These are phyloP conservation scores for Lasiurus borealis DNA, from an alignment of 2,113 vertebrate species.

Conservation along the genomic window DNA sequence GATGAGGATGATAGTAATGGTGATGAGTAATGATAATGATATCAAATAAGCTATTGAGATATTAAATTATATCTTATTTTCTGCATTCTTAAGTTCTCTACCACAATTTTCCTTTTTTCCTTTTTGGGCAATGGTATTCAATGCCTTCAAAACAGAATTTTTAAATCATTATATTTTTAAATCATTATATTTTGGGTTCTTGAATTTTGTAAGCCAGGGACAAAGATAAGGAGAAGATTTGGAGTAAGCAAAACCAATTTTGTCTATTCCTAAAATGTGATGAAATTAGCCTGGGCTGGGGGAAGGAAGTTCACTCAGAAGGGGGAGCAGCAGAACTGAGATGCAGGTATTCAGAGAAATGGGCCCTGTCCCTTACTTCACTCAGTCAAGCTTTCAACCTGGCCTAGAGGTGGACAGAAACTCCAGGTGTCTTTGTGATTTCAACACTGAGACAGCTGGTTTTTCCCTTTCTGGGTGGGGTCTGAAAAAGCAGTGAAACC, in stretches of 20 bases:
- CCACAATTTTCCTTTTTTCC: not conserved
- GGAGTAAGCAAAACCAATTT: not conserved
- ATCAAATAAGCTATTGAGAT: not conserved
- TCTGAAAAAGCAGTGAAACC: not conserved
- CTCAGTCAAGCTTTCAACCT: not conserved
- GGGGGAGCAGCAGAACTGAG: not conserved
- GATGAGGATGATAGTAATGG: not conserved
- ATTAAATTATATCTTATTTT: not conserved
- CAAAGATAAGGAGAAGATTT: not conserved
- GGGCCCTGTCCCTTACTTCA: not conserved
- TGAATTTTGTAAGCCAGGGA: not conserved
- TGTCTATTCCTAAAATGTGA: not conserved
- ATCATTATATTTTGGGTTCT: not conserved
- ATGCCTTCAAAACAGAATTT: not conserved
- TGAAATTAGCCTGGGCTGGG: not conserved
- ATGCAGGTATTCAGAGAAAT: not conserved
- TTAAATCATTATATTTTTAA: not conserved
- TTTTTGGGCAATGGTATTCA: not conserved
- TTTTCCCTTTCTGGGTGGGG: not conserved
- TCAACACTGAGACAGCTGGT: not conserved
- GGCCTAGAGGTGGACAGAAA: not conserved
- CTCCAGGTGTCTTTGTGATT: not conserved
- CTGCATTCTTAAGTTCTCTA: not conserved
- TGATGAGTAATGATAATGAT: not conserved
- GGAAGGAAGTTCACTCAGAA: not conserved